Percentiles rank a stretch among this genome's conserved stretches.
These are phyloP conservation scores for Heliconius eleuchia DNA, from an alignment of 1,140 invertebrate species.

Conservation along the genomic window DNA sequence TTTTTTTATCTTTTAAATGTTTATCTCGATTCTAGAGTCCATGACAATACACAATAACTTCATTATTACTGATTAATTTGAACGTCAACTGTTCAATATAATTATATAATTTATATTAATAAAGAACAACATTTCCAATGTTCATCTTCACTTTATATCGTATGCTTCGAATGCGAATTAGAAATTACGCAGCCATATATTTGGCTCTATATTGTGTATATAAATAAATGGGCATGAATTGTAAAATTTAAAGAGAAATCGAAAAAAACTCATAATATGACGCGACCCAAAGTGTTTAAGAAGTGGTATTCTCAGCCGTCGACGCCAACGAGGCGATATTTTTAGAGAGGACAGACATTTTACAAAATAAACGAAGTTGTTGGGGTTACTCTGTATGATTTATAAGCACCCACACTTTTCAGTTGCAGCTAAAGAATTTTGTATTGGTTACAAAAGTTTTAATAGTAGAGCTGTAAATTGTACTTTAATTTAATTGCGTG, in stretches of 20 bases:
- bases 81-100: neutral
- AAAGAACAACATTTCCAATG: neutral
- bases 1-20: too few relatives aligned
- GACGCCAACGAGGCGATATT: slow-evolving; percentile 72
- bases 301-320: slow-evolving; percentile 65
- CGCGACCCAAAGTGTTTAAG: slow-evolving; percentile 49
- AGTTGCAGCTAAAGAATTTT: neutral
- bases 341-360: slow-evolving; percentile 76
- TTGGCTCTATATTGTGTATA: neutral
- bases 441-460: neutral
- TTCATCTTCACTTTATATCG: neutral
- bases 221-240: slow-evolving; percentile 13
- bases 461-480: neutral
- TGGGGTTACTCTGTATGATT: slow-evolving; percentile 61
- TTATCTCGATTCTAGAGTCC: too few relatives aligned
- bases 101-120: neutral
- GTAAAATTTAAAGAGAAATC: slow-evolving; percentile 22
- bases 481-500: neutral
- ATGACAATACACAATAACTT: neutral
- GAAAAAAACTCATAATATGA: slow-evolving; percentile 24
- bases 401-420: slow-evolving; percentile 48
- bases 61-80: too few relatives aligned
- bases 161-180: neutral
- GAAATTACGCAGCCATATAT: neutral
- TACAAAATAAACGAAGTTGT: slow-evolving; percentile 74